Conservation (phyloP, 2,888 invertebrate species). For the Bellardia bayeri region DNA sequence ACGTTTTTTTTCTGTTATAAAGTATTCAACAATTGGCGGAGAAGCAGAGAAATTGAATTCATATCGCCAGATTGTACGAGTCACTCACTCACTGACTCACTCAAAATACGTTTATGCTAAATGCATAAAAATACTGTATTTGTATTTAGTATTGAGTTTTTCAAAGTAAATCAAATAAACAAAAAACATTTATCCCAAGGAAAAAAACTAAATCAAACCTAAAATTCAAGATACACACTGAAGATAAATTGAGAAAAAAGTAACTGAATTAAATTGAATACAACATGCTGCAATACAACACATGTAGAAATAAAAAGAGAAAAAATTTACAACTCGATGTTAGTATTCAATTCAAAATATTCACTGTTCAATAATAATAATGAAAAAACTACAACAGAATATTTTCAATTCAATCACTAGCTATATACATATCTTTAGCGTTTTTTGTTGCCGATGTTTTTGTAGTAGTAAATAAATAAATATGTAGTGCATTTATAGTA, state of each 20-base stretch:
- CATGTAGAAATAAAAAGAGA: not conserved
- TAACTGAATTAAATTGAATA: not conserved
- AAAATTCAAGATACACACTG: conserved; percentile 23
- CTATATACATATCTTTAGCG: conserved; percentile 18
- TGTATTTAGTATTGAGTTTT: not conserved
- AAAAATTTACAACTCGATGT: not conserved
- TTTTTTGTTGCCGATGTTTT: conserved; percentile 11
- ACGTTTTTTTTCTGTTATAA: not conserved
- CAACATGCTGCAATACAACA: conserved; percentile 1
- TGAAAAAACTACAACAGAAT: conserved; percentile 6
- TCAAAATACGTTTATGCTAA: not conserved
- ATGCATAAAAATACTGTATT: conserved; percentile 7
- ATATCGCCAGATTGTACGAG: not conserved
- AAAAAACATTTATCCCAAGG: not conserved
- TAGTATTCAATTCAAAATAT: not conserved
- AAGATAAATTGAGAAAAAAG: conserved; percentile 6
- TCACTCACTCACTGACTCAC: not conserved
- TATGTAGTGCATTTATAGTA: not conserved
- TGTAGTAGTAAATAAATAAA: conserved; percentile 25
- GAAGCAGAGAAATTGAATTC: conserved; percentile 11
- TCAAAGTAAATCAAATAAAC: not conserved
- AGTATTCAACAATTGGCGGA: not conserved
- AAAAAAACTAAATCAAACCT: conserved; percentile 27
- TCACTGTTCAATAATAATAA: conserved; percentile 7
- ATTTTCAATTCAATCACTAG: conserved; percentile 48